Conservation (phyloP, 2,888 invertebrate genomes). For the Mactromeris polynyma region DNA sequence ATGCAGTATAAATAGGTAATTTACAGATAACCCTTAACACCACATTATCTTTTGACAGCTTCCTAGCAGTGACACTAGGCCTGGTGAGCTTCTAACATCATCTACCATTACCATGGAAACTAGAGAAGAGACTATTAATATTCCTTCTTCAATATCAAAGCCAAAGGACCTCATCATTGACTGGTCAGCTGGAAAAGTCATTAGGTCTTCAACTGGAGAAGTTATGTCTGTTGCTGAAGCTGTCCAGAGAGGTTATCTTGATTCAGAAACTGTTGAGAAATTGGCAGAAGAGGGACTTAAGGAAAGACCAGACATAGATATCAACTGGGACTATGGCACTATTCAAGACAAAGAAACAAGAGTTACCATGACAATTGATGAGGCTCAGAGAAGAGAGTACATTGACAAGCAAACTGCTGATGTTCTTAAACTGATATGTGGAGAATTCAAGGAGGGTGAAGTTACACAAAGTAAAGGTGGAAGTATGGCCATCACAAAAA, state of each 20-base stretch:
- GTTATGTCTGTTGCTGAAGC: constrained; percentile 94
- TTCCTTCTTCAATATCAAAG: constrained; percentile 56
- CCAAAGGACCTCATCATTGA: constrained; percentile 77
- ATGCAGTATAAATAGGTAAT: constrained; percentile 32
- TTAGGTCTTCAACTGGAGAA: constrained; percentile 91
- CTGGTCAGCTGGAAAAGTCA: constrained; percentile 82
- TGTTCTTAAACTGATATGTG: constrained; percentile 70
- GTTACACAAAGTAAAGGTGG: constrained; percentile 19
- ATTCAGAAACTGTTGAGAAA: constrained; percentile 91
- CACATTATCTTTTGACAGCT: constrained; percentile 69
- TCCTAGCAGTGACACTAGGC: constrained; percentile 39
- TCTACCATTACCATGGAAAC: constrained; percentile 56
- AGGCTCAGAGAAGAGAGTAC: constrained; percentile 89
- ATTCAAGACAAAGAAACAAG: constrained; percentile 89
- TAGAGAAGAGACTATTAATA: constrained; percentile 53
- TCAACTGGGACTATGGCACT: constrained; percentile 92
- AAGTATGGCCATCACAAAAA: constrained; percentile 20
- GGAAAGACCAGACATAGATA: constrained; percentile 82
- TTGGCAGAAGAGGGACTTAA: constrained; percentile 75
- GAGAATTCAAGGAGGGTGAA: constrained; percentile 51
- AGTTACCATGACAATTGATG: constrained; percentile 92
- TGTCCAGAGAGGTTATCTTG: constrained; percentile 89
- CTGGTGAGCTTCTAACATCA: constrained; percentile 48
- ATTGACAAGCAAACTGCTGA: constrained; percentile 80
- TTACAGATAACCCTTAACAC: constrained; percentile 46